phyloP scores from a whole-genome alignment of 1,140 invertebrate species.

The Caenorhabditis brenneri region DNA sequence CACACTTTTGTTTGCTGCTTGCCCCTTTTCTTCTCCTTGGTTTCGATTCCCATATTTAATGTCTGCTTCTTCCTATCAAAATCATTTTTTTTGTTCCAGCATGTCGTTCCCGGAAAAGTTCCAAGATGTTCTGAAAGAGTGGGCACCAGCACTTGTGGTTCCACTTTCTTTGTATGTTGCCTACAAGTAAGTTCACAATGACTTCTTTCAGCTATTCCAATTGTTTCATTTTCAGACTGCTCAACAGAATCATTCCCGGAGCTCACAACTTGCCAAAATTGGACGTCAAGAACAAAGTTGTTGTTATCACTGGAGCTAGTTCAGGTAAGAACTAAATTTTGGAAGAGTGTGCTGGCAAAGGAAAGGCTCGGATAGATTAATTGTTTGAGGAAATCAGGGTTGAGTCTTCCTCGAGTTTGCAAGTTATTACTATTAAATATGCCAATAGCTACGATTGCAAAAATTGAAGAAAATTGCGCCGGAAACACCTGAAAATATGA shows the following conservation, averaged over 20 bases:
- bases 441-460: too few relatives aligned
- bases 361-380: too few relatives aligned
- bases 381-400: too few relatives aligned
- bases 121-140: neutral
- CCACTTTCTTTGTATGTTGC: neutral
- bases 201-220: too few relatives aligned
- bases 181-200: conserved; percentile 14
- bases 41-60: neutral
- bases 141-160: neutral
- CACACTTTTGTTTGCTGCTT: neutral
- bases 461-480: too few relatives aligned
- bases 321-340: conserved; percentile 35
- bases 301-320: conserved; percentile 59
- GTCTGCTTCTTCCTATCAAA: neutral
- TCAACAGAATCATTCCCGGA: conserved; percentile 49
- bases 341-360: too few relatives aligned
- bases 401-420: too few relatives aligned
- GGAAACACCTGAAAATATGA: too few relatives aligned
- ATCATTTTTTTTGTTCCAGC: neutral
- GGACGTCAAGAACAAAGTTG: conserved; percentile 55
- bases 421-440: too few relatives aligned
- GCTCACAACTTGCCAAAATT: conserved; percentile 52
- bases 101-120: conserved; percentile 8
- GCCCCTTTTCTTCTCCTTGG: neutral
- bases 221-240: conserved; percentile 19